A percentile compares a stretch with the other conserved stretches of the same genome.
Evolutionary conservation across 2,888 invertebrate species (phyloP).

Genomic region (Labia minor): DNA sequence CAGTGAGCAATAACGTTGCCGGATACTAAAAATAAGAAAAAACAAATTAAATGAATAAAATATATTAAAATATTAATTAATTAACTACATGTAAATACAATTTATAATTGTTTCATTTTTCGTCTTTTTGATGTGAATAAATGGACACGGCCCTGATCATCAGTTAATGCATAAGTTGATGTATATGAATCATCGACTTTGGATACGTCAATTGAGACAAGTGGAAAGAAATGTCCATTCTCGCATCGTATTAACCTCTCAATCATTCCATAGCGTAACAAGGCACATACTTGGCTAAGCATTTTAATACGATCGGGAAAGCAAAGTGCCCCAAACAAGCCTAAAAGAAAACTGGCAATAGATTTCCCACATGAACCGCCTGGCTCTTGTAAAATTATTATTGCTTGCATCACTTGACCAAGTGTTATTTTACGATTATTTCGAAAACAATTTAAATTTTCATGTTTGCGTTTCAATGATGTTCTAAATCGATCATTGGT

Average conservation of each 20-base stretch:
- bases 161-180: neutral
- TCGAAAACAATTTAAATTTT: neutral
- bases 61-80: too few relatives aligned
- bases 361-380: neutral
- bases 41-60: neutral
- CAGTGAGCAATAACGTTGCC: constrained; percentile 82
- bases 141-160: neutral
- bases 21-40: constrained; percentile 61
- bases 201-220: neutral
- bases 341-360: neutral
- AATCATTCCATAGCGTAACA: neutral
- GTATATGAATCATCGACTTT: neutral
- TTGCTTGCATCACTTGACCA: neutral
- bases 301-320: neutral
- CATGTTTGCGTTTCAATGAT: neutral
- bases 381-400: neutral
- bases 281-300: neutral
- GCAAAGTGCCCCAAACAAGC: neutral
- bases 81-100: too few relatives aligned
- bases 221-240: neutral
- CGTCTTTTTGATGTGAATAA: neutral
- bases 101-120: too few relatives aligned
- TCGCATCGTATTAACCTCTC: neutral
- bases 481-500: neutral
- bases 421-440: neutral